A percentile compares a stretch with the other conserved stretches of the same genome.
Evolutionary conservation across 2,888 invertebrate species (phyloP).

Genomic region (Alsophila aescularia): DNA sequence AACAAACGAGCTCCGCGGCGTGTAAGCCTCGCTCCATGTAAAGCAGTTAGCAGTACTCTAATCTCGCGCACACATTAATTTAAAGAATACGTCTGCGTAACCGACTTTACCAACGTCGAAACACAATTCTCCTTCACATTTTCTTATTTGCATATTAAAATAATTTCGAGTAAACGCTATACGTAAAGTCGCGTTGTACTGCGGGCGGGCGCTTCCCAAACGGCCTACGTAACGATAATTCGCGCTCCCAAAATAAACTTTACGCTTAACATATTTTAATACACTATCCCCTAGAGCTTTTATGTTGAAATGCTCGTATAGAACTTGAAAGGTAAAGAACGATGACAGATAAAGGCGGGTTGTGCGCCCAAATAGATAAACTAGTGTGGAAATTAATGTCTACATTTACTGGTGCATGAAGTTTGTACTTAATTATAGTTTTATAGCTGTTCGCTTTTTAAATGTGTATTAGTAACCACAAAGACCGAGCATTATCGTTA

Average conservation of each 20-base stretch:
- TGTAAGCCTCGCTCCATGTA: constrained; percentile 79
- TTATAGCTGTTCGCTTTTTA: constrained; percentile 80
- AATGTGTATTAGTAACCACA: constrained; percentile 76
- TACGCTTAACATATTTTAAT: constrained; percentile 49
- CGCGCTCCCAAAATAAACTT: constrained; percentile 57
- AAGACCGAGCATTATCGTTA: constrained; percentile 79
- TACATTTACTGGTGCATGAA: constrained; percentile 85
- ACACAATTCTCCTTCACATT: constrained; percentile 82
- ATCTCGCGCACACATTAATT: constrained; percentile 82
- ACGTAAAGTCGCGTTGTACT: constrained; percentile 76
- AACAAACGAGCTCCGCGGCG: constrained; percentile 75
- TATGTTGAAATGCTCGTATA: constrained; percentile 61
- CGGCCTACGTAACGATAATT: constrained; percentile 50
- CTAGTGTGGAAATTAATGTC: constrained; percentile 85
- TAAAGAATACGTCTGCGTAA: constrained; percentile 83
- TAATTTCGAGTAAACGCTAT: constrained; percentile 83
- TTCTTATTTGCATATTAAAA: constrained; percentile 85
- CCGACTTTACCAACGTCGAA: constrained; percentile 77
- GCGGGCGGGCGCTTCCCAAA: constrained; percentile 50
- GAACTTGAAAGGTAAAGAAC: constrained; percentile 61
- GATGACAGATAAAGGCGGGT: constrained; percentile 84
- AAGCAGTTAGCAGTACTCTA: constrained; percentile 83
- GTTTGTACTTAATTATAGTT: constrained; percentile 83
- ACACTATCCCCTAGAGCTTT: constrained; percentile 47
- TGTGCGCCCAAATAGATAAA: constrained; percentile 84